Conservation (phyloP, 2,797 vertebrate genomes). For the Cirrhinus mrigala region DNA sequence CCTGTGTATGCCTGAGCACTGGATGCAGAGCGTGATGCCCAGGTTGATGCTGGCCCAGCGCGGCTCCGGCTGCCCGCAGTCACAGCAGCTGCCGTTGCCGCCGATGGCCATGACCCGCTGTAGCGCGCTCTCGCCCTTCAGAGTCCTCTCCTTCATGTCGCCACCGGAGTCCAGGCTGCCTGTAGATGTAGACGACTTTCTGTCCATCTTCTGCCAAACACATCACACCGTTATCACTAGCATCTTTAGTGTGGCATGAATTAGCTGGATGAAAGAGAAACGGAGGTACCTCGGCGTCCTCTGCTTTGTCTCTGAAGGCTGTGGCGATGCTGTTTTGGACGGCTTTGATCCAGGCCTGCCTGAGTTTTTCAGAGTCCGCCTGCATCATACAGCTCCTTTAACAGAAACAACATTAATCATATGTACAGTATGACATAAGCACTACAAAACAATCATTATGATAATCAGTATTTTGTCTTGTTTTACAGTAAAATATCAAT, state of each 20-base stretch:
- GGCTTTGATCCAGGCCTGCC: conserved; percentile 97
- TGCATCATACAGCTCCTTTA: conserved; percentile 97
- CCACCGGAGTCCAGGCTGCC: conserved; percentile 90
- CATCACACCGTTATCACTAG: neutral
- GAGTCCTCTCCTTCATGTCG: conserved; percentile 86
- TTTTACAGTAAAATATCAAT: neutral
- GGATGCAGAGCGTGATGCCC: conserved; percentile 89
- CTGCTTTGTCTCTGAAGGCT: conserved; percentile 93
- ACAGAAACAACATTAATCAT: neutral
- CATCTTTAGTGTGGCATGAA: conserved; percentile 28
- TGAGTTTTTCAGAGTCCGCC: conserved; percentile 95
- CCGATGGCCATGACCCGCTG: conserved; percentile 91
- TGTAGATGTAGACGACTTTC: conserved; percentile 90
- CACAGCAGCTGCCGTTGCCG: conserved; percentile 92
- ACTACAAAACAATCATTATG: neutral
- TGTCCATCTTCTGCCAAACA: conserved; percentile 87
- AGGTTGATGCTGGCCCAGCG: conserved; percentile 99
- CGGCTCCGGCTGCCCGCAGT: conserved; percentile 92
- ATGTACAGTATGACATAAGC: conserved; percentile 45
- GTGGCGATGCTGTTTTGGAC: conserved; percentile 98
- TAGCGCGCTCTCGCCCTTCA: conserved; percentile 93
- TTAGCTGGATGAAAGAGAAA: neutral
- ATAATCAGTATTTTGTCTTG: neutral
- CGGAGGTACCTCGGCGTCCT: conserved; percentile 85
- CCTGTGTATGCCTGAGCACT: conserved; percentile 89